Evolutionary conservation across 2,113 vertebrate genomes (phyloP).

Genomic region (Pao palembangensis): DNA sequence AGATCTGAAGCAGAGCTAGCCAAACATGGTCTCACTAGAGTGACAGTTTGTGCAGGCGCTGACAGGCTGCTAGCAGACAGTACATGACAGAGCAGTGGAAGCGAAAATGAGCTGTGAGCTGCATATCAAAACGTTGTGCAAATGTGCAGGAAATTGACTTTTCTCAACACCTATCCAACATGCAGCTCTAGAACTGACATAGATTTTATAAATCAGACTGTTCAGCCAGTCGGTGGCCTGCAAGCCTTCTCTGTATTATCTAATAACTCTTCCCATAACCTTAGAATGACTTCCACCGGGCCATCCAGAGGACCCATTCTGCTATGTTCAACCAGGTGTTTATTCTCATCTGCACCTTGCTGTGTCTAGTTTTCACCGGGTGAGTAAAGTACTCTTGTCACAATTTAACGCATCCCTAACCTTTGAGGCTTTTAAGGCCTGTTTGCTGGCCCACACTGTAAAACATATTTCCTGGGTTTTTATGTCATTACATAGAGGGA

Average conservation of each 20-base stretch:
- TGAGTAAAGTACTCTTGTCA: constrained; percentile 64
- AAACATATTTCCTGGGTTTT: too few relatives aligned
- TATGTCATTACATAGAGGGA: too few relatives aligned
- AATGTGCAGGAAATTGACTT: not conserved
- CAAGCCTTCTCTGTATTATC: not conserved
- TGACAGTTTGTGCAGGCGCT: constrained; percentile 11
- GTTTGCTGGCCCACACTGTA: too few relatives aligned
- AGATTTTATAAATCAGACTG: not conserved
- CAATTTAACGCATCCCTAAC: not conserved
- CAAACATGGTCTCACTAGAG: constrained; percentile 26
- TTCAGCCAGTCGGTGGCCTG: not conserved
- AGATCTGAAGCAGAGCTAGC: constrained; percentile 38
- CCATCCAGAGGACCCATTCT: constrained; percentile 94
- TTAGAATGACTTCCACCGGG: constrained; percentile 94
- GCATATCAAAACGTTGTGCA: constrained; percentile 5
- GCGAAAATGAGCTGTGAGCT: constrained; percentile 17
- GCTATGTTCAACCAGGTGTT: constrained; percentile 99
- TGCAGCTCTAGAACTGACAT: not conserved
- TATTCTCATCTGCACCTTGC: constrained; percentile 96
- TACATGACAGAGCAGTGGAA: constrained; percentile 40
- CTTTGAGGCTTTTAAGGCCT: too few relatives aligned
- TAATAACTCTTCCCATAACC: not conserved
- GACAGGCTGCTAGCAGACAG: constrained; percentile 19
- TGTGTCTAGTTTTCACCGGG: constrained; percentile 97
- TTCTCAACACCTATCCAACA: not conserved